Conservation (phyloP, 2,113 vertebrate genomes). For the Cyprinodon tularosa region DNA sequence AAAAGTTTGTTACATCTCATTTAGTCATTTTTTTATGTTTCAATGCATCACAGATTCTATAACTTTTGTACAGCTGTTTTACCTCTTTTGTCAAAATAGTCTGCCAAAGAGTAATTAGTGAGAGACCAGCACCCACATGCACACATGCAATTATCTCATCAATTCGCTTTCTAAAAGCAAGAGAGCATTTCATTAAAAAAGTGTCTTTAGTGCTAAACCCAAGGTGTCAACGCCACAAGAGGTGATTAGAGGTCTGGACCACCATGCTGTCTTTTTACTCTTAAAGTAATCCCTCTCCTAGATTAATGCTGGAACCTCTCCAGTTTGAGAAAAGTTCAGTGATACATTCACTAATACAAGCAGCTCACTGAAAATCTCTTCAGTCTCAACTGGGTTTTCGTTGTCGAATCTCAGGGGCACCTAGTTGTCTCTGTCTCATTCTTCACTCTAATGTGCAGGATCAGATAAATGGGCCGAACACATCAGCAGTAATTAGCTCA, state of each 20-base stretch:
- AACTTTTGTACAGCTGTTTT: slow-evolving; percentile 62
- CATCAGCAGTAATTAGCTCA: slow-evolving; percentile 63
- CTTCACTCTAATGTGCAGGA: slow-evolving; percentile 30
- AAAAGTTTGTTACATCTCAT: slow-evolving; percentile 47
- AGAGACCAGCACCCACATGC: slow-evolving; percentile 66
- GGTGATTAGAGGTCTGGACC: slow-evolving; percentile 55
- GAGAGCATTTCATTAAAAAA: slow-evolving; percentile 68
- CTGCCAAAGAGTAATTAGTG: slow-evolving; percentile 71
- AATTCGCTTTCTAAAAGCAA: slow-evolving; percentile 73
- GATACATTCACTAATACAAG: slow-evolving; percentile 17
- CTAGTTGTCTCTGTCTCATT: slow-evolving; percentile 11
- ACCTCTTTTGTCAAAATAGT: slow-evolving; percentile 51
- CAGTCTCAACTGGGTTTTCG: slow-evolving; percentile 28
- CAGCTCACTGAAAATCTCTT: slow-evolving; percentile 36
- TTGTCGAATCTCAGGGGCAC: slow-evolving; percentile 25
- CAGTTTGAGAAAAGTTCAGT: slow-evolving; percentile 31
- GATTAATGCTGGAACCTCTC: slow-evolving; percentile 45
- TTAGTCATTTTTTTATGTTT: slow-evolving; percentile 64
- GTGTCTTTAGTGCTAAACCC: slow-evolving; percentile 65
- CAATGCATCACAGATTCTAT: slow-evolving; percentile 46
- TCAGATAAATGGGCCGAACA: slow-evolving; percentile 21
- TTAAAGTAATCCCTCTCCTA: slow-evolving; percentile 53
- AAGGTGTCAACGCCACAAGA: slow-evolving; percentile 65
- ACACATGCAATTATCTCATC: slow-evolving; percentile 78
- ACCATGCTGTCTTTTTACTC: slow-evolving; percentile 36